Percentiles rank a stretch among this genome's conserved stretches.
phyloP scores from a whole-genome alignment of 2,113 vertebrate species.

The Fregetta grallaria region DNA sequence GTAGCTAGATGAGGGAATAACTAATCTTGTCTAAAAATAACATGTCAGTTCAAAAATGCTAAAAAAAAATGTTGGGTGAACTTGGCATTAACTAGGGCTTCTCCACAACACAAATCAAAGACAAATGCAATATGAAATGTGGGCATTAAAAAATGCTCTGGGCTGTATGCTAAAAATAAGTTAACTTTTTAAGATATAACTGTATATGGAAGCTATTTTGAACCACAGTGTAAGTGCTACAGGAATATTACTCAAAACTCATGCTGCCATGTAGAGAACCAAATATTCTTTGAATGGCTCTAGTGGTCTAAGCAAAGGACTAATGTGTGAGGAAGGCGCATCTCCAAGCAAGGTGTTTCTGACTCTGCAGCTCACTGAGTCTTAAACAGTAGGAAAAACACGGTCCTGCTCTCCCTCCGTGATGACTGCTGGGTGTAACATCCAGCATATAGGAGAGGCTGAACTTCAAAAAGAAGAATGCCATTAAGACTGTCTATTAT shows the following conservation, averaged over 20 bases:
- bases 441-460: background rate
- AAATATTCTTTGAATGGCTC: background rate
- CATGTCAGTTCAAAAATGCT: background rate
- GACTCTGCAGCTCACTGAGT: constrained; percentile 7
- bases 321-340: background rate
- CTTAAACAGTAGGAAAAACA: background rate
- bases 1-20: constrained; percentile 1
- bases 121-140: background rate
- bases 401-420: background rate
- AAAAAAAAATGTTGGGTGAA: background rate
- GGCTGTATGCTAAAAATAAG: constrained; percentile 22
- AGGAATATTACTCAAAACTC: constrained; percentile 1
- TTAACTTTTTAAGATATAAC: background rate
- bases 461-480: background rate
- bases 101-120: background rate
- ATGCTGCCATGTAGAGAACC: background rate
- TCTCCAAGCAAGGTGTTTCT: background rate
- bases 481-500: background rate
- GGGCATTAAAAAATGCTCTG: background rate
- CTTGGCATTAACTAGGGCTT: background rate
- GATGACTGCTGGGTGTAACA: background rate
- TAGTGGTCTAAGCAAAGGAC: background rate
- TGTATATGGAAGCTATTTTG: background rate
- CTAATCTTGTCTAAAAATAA: background rate
- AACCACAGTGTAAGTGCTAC: background rate